Percentiles rank a stretch among this genome's conserved stretches.
Evolutionary conservation across 2,888 invertebrate species (phyloP).

Genomic region (Pegoplata infirma): DNA sequence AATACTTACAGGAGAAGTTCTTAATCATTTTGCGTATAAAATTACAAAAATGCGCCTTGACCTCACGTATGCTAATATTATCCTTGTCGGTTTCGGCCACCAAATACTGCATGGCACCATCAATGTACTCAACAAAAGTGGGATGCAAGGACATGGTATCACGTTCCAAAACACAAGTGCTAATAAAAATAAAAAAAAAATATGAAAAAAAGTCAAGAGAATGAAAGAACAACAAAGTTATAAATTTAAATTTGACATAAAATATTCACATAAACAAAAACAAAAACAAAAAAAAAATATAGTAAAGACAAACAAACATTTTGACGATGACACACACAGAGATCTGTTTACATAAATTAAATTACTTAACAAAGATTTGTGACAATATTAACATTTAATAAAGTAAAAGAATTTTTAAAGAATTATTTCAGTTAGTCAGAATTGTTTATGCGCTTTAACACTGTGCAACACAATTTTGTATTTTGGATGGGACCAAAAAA

Average conservation of each 20-base stretch:
- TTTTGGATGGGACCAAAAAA: too few species aligned
- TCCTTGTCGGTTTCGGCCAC: conserved; percentile 97
- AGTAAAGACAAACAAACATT: too few species aligned
- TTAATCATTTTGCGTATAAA: conserved; percentile 96
- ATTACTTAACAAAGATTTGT: not conserved
- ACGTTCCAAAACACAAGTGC: conserved; percentile 89
- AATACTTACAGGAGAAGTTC: conserved; percentile 91
- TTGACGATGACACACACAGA: not conserved
- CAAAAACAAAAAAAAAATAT: not conserved
- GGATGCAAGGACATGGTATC: conserved; percentile 91
- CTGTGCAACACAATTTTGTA: too few species aligned
- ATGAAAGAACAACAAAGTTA: not conserved
- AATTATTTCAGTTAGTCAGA: too few species aligned
- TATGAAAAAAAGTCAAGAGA: not conserved
- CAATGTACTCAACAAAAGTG: conserved; percentile 95
- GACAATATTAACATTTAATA: not conserved
- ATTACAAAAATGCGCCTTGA: conserved; percentile 95
- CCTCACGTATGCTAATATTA: conserved; percentile 90
- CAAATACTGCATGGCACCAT: conserved; percentile 93
- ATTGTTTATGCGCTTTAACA: too few species aligned
- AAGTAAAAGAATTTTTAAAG: not conserved
- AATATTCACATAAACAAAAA: not conserved
- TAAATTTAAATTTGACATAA: conserved; percentile 10
- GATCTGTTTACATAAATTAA: not conserved
- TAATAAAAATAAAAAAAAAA: conserved; percentile 71